Base-by-base conservation (phyloP, 2,113 vertebrate species). In the Ceyx melanurus region DNA sequence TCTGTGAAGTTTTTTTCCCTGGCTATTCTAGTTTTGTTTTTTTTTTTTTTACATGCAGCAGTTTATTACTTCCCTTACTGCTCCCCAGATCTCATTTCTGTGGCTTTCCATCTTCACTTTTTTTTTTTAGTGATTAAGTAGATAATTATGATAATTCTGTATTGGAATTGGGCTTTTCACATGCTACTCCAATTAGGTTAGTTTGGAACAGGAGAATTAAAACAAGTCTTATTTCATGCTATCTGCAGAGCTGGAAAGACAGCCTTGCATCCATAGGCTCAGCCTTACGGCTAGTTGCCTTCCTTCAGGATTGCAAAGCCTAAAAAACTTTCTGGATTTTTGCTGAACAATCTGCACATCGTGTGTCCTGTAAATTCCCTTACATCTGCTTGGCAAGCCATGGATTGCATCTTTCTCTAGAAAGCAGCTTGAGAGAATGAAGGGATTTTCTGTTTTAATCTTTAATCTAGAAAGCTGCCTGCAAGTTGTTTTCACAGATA, bases 401-500 rank as follows among this genome's bases (percentile, higher is more conserved):
- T 2, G 22, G 16, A 68, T 43, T 29, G 56, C 57, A 11, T 93
- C 78, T 94, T 95, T 92, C 88, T 94, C 92, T 96, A 89, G 89
- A 94, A 91, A 77, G 84, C 20, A n/a, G 18, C 75, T 94, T 2
- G 6, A 54, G 94, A 82, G 94, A 93, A 82, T 78, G 3, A 64
- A 66, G 86, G 94, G 87, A 89, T 96, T 95, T 95, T 92, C 95
- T 93, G 82, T 91, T 96, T 94, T 84, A 86, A 72, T 93, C 93
- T 79, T 89, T 93, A 88, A 92, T 96, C 89, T 76, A 89, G 94
- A 94, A 94, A 96, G 84, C 48, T 87, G 91, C 92, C 78, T 93
- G 84, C 81, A 77, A 90, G 75, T 89, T 79, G 51, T 84, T 73
- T 85, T 93, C 79, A 64, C 87, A 73, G 67, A 54, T 89, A 83